Percentiles rank a stretch among this genome's conserved stretches.
These are phyloP conservation scores for Jacana jacana DNA, from an alignment of 2,113 vertebrate genomes.

Conservation along the genomic window DNA sequence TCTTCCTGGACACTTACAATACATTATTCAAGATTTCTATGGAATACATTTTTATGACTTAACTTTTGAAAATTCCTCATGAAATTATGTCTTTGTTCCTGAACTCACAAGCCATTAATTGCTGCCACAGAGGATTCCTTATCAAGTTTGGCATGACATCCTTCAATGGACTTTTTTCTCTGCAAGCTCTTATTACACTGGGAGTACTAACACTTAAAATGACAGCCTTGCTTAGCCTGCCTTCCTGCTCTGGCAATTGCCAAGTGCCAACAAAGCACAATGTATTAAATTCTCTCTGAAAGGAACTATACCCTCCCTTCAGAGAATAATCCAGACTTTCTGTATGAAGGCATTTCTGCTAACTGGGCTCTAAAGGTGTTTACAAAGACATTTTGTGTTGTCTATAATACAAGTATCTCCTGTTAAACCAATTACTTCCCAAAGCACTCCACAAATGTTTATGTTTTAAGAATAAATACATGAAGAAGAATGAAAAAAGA, in stretches of 20 bases:
- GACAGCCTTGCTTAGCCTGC: neutral
- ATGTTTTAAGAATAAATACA: neutral
- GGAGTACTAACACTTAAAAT: neutral
- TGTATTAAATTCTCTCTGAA: neutral
- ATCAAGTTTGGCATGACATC: neutral
- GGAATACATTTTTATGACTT: neutral
- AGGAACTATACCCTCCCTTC: neutral
- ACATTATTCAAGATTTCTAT: neutral
- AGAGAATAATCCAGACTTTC: constrained; percentile 31
- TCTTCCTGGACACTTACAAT: neutral
- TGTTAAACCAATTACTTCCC: neutral
- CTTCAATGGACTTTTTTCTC: neutral
- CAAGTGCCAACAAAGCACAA: neutral
- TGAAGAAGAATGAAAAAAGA: neutral
- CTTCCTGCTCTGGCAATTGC: neutral
- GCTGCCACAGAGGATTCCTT: neutral
- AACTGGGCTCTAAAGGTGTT: neutral
- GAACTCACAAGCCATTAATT: neutral
- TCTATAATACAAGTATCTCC: neutral
- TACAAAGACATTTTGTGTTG: neutral
- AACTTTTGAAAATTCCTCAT: neutral
- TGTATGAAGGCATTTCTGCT: neutral
- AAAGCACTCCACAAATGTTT: constrained; percentile 25
- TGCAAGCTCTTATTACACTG: neutral
- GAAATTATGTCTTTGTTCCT: neutral